phyloP scores from a whole-genome alignment of 2,888 invertebrate genomes.

The Eupithecia inturbata region DNA sequence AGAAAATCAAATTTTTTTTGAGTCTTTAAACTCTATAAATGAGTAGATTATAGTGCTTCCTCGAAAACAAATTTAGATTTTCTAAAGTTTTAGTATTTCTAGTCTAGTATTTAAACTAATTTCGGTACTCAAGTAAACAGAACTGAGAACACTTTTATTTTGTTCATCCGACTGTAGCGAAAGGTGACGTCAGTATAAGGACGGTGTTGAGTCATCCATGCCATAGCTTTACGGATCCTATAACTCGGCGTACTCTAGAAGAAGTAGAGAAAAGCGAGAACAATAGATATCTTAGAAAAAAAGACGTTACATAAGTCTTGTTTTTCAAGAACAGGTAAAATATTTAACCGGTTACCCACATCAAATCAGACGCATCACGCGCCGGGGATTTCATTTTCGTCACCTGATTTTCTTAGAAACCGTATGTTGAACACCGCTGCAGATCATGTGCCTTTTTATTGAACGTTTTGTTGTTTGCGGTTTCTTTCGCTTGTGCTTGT shows the following conservation, averaged over 20 bases:
- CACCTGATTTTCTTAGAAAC: background rate
- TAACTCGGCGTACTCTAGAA: background rate
- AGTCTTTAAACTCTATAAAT: no score
- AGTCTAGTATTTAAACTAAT: no score
- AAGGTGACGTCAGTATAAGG: background rate
- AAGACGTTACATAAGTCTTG: background rate
- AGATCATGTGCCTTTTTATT: background rate
- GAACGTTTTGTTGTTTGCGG: background rate
- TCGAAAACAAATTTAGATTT: no score
- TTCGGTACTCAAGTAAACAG: no score
- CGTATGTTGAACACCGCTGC: background rate
- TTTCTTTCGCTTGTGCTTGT: background rate
- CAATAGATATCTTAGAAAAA: background rate
- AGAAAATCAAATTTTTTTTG: no score
- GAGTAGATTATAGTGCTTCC: no score
- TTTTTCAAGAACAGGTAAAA: background rate
- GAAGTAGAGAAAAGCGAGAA: background rate
- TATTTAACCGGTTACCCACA: background rate
- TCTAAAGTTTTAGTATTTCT: no score
- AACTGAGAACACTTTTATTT: background rate
- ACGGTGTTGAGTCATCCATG: background rate
- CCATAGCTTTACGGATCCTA: background rate
- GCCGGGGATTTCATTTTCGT: constrained; percentile 3
- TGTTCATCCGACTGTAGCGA: background rate
- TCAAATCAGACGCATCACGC: background rate